Percentiles rank a stretch among this genome's conserved stretches.
Evolutionary conservation across 1,140 invertebrate genomes (phyloP).

Genomic region (Conopomorpha cramerella): DNA sequence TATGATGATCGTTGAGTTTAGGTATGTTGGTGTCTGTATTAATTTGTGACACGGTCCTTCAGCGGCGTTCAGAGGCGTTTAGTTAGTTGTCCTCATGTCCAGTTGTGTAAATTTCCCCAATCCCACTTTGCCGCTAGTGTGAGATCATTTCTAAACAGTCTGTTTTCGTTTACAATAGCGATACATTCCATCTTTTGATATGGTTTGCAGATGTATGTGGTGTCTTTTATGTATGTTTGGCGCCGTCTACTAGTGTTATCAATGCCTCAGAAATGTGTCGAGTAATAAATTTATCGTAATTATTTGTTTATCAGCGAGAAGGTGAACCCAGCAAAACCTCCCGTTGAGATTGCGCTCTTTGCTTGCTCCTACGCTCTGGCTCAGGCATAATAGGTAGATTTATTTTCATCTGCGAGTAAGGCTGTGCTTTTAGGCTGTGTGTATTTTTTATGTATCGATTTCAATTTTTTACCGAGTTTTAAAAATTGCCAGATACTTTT

Average conservation of each 20-base stretch:
- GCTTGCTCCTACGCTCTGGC: too few relatives aligned
- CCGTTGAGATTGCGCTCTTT: too few relatives aligned
- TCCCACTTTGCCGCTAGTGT: conserved; percentile 31
- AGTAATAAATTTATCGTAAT: conserved; percentile 44
- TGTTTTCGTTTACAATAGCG: background rate
- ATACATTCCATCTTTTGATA: background rate
- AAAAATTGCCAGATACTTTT: too few relatives aligned
- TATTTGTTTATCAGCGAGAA: conserved; percentile 39
- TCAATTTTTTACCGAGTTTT: background rate
- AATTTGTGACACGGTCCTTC: conserved; percentile 49
- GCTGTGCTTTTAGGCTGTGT: background rate
- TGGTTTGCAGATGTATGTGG: conserved; percentile 4
- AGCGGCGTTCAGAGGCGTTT: conserved; percentile 32
- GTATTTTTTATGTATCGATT: background rate
- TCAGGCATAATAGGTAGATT: conserved; percentile 19
- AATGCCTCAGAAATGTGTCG: conserved; percentile 37
- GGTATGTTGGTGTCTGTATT: conserved; percentile 47
- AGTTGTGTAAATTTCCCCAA: too few relatives aligned
- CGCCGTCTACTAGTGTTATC: conserved; percentile 37
- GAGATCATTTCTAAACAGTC: conserved; percentile 11
- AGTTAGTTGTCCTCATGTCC: too few relatives aligned
- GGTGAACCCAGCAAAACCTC: too few relatives aligned
- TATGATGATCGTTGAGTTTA: conserved; percentile 44
- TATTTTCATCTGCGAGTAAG: conserved; percentile 15
- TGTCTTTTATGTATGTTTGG: conserved; percentile 29